phyloP scores from a whole-genome alignment of 2,888 invertebrate species.

The Tinea trinotella region DNA sequence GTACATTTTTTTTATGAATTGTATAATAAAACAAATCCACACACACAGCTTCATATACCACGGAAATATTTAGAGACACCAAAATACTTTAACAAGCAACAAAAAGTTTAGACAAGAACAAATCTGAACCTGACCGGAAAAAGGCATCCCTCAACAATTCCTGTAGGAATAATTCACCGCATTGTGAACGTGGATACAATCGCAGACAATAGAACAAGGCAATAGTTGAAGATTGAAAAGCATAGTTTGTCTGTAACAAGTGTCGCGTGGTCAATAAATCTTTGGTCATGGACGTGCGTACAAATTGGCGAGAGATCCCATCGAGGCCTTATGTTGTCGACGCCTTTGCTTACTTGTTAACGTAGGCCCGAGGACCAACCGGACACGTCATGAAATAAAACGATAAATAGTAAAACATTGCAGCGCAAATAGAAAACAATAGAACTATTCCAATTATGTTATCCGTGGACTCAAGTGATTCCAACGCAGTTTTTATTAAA shows the following conservation, averaged over 20 bases:
- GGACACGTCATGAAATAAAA: not conserved
- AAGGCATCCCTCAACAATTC: too few relatives aligned
- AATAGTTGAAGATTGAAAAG: conserved; percentile 5
- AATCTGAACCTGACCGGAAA: too few relatives aligned
- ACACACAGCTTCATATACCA: too few relatives aligned
- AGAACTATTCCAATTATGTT: not conserved
- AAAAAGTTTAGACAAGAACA: too few relatives aligned
- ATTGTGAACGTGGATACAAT: not conserved
- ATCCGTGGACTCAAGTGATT: too few relatives aligned
- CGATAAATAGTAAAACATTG: not conserved
- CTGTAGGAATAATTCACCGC: too few relatives aligned
- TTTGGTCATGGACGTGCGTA: conserved; percentile 46
- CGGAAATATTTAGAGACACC: too few relatives aligned
- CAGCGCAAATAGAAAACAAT: too few relatives aligned
- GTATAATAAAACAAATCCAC: too few relatives aligned
- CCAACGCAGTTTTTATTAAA: too few relatives aligned
- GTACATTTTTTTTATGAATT: too few relatives aligned
- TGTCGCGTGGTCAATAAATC: conserved; percentile 63
- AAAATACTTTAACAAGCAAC: too few relatives aligned
- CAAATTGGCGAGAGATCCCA: conserved; percentile 59
- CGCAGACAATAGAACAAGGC: conserved; percentile 6
- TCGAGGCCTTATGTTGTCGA: conserved; percentile 29
- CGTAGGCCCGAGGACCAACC: not conserved
- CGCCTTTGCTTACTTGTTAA: conserved; percentile 9
- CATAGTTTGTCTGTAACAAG: not conserved